phyloP scores from a whole-genome alignment of 2,113 vertebrate genomes.

The Hydrolagus affinis region DNA sequence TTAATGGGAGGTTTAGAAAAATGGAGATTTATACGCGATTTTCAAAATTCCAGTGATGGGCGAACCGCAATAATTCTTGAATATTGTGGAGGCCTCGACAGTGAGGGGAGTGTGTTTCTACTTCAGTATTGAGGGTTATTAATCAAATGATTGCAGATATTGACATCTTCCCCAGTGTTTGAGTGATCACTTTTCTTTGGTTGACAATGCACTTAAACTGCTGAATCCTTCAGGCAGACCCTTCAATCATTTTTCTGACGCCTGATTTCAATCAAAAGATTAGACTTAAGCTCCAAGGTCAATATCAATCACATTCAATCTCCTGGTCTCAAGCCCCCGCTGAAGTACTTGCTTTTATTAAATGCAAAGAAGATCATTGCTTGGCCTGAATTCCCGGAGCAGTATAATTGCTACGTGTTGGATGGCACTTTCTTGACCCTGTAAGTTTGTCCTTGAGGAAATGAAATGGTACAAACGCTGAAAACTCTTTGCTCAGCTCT shows the following conservation, averaged over 20 bases:
- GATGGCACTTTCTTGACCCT: neutral
- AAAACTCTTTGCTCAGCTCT: neutral
- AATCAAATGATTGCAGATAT: neutral
- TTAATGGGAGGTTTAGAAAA: too few species aligned
- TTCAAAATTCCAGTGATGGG: too few species aligned
- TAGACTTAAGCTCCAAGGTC: slow-evolving; percentile 17
- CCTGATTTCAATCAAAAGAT: slow-evolving; percentile 7
- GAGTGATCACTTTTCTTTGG: neutral
- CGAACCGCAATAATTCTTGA: neutral
- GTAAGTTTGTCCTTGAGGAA: neutral
- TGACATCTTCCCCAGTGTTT: neutral
- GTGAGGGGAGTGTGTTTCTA: neutral
- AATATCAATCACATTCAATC: slow-evolving; percentile 25
- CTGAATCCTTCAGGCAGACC: neutral
- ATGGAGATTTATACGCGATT: too few species aligned
- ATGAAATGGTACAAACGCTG: neutral
- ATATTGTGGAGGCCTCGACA: neutral
- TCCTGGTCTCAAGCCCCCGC: neutral
- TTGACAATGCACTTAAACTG: neutral
- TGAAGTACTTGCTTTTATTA: slow-evolving; percentile 22
- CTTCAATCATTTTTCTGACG: slow-evolving; percentile 9
- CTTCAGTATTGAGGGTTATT: neutral
- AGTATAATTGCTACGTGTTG: neutral
- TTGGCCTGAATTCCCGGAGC: neutral
- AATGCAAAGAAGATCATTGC: neutral